Evolutionary conservation across 2,113 vertebrate species (phyloP).

Genomic region (Barbus barbus): DNA sequence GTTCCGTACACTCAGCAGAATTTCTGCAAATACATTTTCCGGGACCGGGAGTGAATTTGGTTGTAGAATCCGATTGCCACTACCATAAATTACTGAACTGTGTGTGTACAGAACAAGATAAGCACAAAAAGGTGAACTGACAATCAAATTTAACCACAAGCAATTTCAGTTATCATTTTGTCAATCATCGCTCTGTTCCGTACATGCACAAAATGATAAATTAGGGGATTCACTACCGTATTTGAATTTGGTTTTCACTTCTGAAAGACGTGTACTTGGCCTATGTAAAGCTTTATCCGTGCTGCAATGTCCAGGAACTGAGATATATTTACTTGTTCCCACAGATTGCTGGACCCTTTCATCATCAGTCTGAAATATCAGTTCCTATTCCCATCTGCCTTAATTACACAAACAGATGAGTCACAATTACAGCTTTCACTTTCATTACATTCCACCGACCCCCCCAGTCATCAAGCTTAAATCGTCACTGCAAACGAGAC

Average conservation of each 20-base stretch:
- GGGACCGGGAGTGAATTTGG: too few relatives aligned
- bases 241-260: not conserved
- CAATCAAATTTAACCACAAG: not conserved
- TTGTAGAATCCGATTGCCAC: too few relatives aligned
- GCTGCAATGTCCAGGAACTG: not conserved
- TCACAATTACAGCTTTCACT: not conserved
- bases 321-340: constrained; percentile 15
- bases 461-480: constrained; percentile 12
- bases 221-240: not conserved
- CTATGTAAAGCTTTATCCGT: not conserved
- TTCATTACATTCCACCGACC: too few relatives aligned
- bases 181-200: not conserved
- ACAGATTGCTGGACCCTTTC: constrained; percentile 36
- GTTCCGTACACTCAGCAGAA: not conserved
- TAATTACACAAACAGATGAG: constrained; percentile 19
- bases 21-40: too few relatives aligned
- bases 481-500: not conserved
- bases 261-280: not conserved
- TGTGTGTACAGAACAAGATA: not conserved
- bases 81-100: not conserved
- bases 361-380: constrained; percentile 35
- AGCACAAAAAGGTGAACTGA: not conserved
- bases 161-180: too few relatives aligned
- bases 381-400: not conserved
- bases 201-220: not conserved